Evolutionary conservation across 1,140 invertebrate genomes (phyloP), one percentile per base, ranked within the genome.

Genomic region (Eriocheir sinensis): DNA sequence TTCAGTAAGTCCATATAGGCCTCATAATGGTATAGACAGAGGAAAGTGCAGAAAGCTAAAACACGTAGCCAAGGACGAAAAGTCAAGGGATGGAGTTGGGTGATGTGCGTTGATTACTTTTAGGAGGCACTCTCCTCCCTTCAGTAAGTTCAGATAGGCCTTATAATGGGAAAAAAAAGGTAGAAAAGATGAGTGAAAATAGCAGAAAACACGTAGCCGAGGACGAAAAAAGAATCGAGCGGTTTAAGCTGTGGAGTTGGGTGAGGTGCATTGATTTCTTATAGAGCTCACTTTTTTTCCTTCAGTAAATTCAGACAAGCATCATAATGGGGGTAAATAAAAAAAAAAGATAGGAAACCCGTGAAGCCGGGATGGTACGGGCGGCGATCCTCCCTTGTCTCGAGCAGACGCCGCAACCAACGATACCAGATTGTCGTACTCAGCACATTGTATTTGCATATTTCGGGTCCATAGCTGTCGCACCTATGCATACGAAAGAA

Each of bases 331-430:
- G 27, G 53, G 27, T 12, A 72, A 72, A 72, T 72, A 27, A 72
- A 72, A 15, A 15, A 72, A 72, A 72, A 80, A 32, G 79, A 30
- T n/a, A n/a, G n/a, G n/a, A n/a, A n/a, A n/a, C n/a, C n/a, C n/a
- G n/a, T n/a, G n/a, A n/a, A n/a, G n/a, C n/a, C n/a, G n/a, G n/a
- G n/a, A n/a, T n/a, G n/a, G n/a, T 30, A 27, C 30, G 81, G 8
- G 0, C 4, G n/a, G n/a, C 30, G 27, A 36, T 36, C 34, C 17
- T 38, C 83, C 38, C 34, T 80, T 40, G 2, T 17, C 34, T 17
- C 0, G 36, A 86, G 83, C 83, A 86, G 83, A 86, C 83, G 83
- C 83, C 83, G 36, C 83, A n/a, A n/a, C n/a, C n/a, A n/a, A n/a
- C n/a, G n/a, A n/a, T n/a, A n/a, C n/a, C n/a, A n/a, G n/a, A n/a